phyloP scores from a whole-genome alignment of 2,888 invertebrate genomes.

The Beris morrisii region DNA sequence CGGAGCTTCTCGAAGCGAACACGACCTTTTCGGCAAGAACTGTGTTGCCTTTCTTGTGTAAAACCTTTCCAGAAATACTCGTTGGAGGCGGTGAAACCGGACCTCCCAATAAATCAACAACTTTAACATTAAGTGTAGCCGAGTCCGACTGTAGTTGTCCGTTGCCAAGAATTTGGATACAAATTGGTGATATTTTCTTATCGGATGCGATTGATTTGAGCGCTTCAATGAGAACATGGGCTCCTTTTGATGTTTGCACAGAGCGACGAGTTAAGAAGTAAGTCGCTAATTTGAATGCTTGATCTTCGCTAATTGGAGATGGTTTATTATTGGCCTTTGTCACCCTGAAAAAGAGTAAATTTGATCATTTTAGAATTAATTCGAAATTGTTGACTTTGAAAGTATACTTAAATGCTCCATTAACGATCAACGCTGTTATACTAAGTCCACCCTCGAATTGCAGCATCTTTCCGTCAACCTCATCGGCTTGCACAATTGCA shows the following conservation, averaged over 20 bases:
- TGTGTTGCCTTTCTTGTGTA: conserved; percentile 60
- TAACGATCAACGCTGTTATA: conserved; percentile 68
- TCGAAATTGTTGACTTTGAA: neutral
- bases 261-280: conserved; percentile 88
- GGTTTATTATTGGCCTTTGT: conserved; percentile 65
- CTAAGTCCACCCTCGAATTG: conserved; percentile 92
- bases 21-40: conserved; percentile 61
- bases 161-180: conserved; percentile 76
- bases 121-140: conserved; percentile 70
- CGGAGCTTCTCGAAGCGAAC: conserved; percentile 70
- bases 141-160: conserved; percentile 75
- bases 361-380: conserved; percentile 1
- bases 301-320: conserved; percentile 72
- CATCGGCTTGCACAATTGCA: conserved; percentile 92
- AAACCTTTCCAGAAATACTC: conserved; percentile 48
- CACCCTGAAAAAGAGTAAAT: conserved; percentile 54
- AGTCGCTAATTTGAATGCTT: conserved; percentile 84
- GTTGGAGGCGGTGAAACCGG: conserved; percentile 58
- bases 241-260: conserved; percentile 84
- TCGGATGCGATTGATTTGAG: conserved; percentile 66
- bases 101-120: conserved; percentile 75
- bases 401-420: conserved; percentile 59
- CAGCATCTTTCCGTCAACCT: conserved; percentile 83
- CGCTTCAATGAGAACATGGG: conserved; percentile 77
- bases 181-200: conserved; percentile 79